Base-by-base conservation (phyloP, 1,140 invertebrate species). In the Calliphora vicina region DNA sequence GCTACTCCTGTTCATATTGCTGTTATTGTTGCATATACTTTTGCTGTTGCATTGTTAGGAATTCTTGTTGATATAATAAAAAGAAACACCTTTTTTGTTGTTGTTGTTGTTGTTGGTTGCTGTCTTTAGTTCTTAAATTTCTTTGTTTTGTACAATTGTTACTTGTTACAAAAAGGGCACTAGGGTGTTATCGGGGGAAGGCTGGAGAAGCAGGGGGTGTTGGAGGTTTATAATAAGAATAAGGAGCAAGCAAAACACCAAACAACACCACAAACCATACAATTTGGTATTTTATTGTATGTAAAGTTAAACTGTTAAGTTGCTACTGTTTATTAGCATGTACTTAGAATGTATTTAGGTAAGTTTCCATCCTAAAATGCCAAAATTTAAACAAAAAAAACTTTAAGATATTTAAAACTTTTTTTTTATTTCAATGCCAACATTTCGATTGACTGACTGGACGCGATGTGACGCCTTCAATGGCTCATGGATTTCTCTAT, bases 141-240 rank as follows among this genome's bases (percentile, higher is more conserved):
- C 74, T 78, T 78, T 78, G 74, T 78, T 78, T 78, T 78, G 35
- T 43, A 45, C 74, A 78, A 78, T 78, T 78, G 74, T 78, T 78
- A 78, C 35, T 78, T 78, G 74, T 78, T 35, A 78, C 35, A 23
- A 78, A 67, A 67, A 67, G 17, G 17, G 17, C 45, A 12, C 35
- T 35, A 35, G 50, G n/a, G 17, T 57, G 50, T 35, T 57, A 15
- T 15, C 2, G 50, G 15, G 13, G 12, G 12, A 5, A 6, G 15
- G 50, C 0, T 17, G 15, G 15, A 57, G n/a, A n/a, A n/a, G n/a
- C n/a, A n/a, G 50, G 50, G 0, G n/a, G 35, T 35, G n/a, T 35
- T 8, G 35, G 35, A 35, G 10, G 35, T 45, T 17, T 45, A n/a
- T n/a, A n/a, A n/a, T 45, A 74, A 72, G 6, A 10, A 72, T 26